A percentile compares a stretch with the other conserved stretches of the same genome.
Evolutionary conservation across 2,888 invertebrate genomes (phyloP).

Genomic region (Branchellion lobata): DNA sequence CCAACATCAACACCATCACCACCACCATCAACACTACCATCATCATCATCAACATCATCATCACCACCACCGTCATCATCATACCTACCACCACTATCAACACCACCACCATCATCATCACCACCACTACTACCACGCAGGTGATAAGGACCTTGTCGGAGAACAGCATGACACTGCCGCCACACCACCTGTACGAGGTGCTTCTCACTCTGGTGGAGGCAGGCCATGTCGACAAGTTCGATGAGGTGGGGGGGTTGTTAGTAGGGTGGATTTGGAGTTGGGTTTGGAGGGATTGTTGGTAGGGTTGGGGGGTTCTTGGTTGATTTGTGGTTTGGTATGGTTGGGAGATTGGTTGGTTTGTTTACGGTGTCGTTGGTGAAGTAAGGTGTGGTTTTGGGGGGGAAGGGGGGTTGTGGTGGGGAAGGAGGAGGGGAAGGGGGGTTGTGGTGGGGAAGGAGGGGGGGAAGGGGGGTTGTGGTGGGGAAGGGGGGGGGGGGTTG

Average conservation of each 20-base stretch:
- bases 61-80: background rate
- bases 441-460: too few relatives aligned
- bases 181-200: background rate
- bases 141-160: background rate
- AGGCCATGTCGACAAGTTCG: background rate
- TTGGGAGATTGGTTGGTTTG: too few relatives aligned
- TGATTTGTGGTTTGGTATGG: too few relatives aligned
- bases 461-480: too few relatives aligned
- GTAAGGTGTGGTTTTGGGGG: background rate
- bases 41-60: background rate
- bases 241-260: background rate
- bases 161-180: background rate
- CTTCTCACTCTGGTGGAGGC: background rate
- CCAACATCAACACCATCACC: background rate
- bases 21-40: background rate
- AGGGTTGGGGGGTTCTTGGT: too few relatives aligned
- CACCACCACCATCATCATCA: background rate
- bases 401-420: too few relatives aligned
- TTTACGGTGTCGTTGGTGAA: too few relatives aligned
- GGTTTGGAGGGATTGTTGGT: too few relatives aligned
- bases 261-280: too few relatives aligned
- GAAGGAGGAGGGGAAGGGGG: too few relatives aligned
- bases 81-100: background rate
- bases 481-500: too few relatives aligned
- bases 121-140: background rate